Evolutionary conservation across 2,888 invertebrate species (phyloP), one percentile per base, ranked within the genome.

Genomic region (Lapara coniferarum): DNA sequence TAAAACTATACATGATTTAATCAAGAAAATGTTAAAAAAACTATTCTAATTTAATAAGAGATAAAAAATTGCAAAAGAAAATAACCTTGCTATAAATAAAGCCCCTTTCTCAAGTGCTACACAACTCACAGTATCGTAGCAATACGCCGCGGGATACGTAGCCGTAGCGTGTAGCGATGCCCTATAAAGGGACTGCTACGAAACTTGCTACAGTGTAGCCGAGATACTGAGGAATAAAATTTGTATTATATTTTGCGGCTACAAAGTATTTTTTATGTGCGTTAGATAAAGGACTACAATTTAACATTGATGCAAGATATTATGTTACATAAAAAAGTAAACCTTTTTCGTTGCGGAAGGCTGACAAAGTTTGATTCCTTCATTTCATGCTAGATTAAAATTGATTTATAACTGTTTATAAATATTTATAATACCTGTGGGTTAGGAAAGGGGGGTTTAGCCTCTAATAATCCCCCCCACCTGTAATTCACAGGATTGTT

Each of bases 131-230:
- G 49, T 63, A 19, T 63, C 13, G 63, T 63, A 63, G 63, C 49
- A 63, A 63, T 49, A 63, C 13, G 63, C 63, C 63, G 46, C 19
- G 63, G 63, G 63, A 16, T 49, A 49, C 63, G 63, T 44, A 44
- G 44, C 46, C 63, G 63, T 63, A 63, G 63, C 63, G 46, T 46
- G 63, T 63, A 63, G 63, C 49, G 12, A 37, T 37, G 63, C 49
- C 63, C 63, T 63, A 63, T 63, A 63, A 63, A 63, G 63, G 63
- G 63, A 63, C 19, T 63, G 63, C 46, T 46, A 46, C 59, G 44
- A 59, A 16, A 12, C 49, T 49, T 19, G 63, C 63, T 63, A 63
- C 63, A 19, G 13, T 19, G 63, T 63, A 63, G 59, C 59, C 37
- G 59, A 55, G 56, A 19, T 49, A 63, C 63, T 16, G 10, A 46